Evolutionary conservation across 2,888 invertebrate genomes (phyloP).

Genomic region (Elegia similella): DNA sequence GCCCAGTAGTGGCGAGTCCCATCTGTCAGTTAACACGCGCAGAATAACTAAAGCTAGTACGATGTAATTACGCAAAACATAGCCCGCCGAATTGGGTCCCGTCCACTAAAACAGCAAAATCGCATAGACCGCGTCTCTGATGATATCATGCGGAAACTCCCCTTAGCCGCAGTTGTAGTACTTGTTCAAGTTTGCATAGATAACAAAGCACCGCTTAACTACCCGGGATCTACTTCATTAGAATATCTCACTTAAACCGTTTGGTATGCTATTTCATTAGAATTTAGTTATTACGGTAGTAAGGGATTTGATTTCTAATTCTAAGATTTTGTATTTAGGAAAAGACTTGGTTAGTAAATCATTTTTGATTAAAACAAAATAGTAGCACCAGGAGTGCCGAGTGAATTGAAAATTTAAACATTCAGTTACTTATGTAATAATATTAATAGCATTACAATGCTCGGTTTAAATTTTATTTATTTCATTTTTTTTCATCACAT

Average conservation of each 20-base stretch:
- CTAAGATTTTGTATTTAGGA: background rate
- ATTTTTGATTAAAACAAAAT: too few species aligned
- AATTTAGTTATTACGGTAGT: background rate
- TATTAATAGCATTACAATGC: too few species aligned
- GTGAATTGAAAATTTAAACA: too few species aligned
- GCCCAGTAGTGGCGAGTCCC: too few species aligned
- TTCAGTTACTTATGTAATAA: too few species aligned
- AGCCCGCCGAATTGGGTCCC: background rate
- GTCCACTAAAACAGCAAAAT: background rate
- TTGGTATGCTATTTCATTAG: constrained; percentile 9
- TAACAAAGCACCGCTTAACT: constrained; percentile 34
- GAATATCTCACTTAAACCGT: constrained; percentile 15
- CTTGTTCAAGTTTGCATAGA: constrained; percentile 37
- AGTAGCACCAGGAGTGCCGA: too few species aligned
- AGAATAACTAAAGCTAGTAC: too few species aligned
- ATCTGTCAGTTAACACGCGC: too few species aligned
- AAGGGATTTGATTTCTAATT: background rate
- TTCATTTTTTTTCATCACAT: too few species aligned
- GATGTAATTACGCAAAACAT: too few species aligned
- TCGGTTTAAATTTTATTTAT: too few species aligned
- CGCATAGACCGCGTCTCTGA: background rate
- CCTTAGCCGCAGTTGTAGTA: constrained; percentile 29
- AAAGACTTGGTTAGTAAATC: too few species aligned
- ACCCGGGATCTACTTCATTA: constrained; percentile 18
- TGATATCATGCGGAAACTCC: constrained; percentile 13